Evolutionary conservation across 2,113 vertebrate genomes (phyloP).

Genomic region (Typhlomys cinereus): DNA sequence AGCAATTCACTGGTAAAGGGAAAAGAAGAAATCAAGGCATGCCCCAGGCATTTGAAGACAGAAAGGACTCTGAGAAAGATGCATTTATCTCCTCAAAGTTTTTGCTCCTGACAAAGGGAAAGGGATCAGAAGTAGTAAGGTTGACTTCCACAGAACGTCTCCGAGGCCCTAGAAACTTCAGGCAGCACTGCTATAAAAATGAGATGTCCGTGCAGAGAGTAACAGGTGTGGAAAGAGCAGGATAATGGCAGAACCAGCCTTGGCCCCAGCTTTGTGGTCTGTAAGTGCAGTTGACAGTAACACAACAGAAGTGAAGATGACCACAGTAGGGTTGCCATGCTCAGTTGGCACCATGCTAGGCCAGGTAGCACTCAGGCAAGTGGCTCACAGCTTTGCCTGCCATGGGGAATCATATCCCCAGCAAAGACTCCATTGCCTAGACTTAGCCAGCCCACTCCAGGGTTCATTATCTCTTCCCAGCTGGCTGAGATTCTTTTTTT

Average conservation of each 20-base stretch:
- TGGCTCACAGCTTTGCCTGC: neutral
- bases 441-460: neutral
- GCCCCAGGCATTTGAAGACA: neutral
- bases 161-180: neutral
- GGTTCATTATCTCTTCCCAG: neutral
- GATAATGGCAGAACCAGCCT: neutral
- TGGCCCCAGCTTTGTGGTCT: neutral
- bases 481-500: no score
- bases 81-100: neutral
- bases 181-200: neutral
- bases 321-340: neutral
- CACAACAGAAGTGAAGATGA: neutral
- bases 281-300: neutral
- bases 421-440: neutral
- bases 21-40: neutral
- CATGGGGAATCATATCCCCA: no score
- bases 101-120: neutral
- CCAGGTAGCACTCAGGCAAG: neutral
- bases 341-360: neutral
- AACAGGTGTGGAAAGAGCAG: fast-evolving
- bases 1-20: neutral
- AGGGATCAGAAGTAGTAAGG: neutral
- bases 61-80: neutral
- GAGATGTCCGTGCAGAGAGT: neutral
- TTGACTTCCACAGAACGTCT: neutral